Base-by-base conservation (phyloP, 2,797 vertebrate genomes). In the Sebastes hubbsi region DNA sequence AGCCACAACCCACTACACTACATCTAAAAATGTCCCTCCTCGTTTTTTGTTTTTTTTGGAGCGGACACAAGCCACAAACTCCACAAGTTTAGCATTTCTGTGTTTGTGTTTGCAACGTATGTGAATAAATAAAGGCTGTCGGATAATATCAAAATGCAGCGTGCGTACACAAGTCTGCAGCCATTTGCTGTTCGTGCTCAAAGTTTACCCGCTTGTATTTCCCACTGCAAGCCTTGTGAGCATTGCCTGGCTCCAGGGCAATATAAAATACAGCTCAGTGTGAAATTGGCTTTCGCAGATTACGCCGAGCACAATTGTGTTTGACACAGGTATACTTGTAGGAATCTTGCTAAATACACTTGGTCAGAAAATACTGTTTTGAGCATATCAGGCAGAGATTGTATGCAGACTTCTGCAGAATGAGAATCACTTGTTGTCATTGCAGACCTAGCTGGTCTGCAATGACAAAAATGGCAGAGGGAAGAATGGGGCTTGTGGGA, bases 281-380 rank as follows among this genome's bases (percentile, higher is more conserved):
- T 80, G 59, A 86, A 83, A 73, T 73, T 80, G 80, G 12, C 67
- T 82, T 69, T 66, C 0, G n/a, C 64, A 55, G 49, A 80, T 83
- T 56, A 77, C 55, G 30, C 27, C 9, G 5, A 46, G 55, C 54
- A 70, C 54, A 16, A 49, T 27, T 76, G 58, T 36, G 30, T 59
- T 49, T 30, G 52, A 73, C 79, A 72, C 62, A 42, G 67, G 65
- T 52, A 67, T 52, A 75, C 59, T 61, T 52, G 30, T 52, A 68
- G 34, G 20, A 36, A 63, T 58, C 24, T 36, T 34, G 71, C 65
- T 66, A 55, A 55, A 20, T 42, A 69, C 30, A 60, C 52, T 58
- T 29, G 27, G 70, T 38, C 59, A 5, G 75, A 52, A 68, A 49
- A 77, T 36, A 18, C 52, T 10, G 52, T 60, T 58, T 46, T 52